Conservation (phyloP, 2,888 invertebrate genomes). For the Glyphotaelius pellucidus region DNA sequence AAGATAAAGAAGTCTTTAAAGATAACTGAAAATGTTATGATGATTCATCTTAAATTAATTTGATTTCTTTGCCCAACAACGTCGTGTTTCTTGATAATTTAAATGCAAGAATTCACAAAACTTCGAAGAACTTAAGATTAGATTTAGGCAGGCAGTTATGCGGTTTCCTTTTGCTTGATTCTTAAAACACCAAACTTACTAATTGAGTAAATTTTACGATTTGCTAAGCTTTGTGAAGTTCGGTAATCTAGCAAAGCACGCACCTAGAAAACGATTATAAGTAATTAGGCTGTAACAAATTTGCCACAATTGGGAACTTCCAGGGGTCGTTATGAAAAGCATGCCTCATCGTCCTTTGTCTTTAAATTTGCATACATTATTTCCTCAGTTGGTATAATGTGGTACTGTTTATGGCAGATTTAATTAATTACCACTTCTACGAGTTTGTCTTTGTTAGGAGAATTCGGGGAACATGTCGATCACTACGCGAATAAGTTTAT, state of each 20-base stretch:
- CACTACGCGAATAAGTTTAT: not conserved
- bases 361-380: conserved; percentile 2
- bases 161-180: not conserved
- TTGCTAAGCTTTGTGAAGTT: not conserved
- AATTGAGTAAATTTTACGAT: conserved; percentile 2
- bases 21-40: not conserved
- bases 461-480: not conserved
- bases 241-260: not conserved
- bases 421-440: not conserved
- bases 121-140: not conserved
- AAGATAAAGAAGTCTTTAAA: not conserved
- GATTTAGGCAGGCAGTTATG: not conserved
- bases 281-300: not conserved
- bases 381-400: not conserved
- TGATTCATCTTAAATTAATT: not conserved
- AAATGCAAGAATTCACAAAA: not conserved
- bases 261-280: not conserved
- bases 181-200: not conserved
- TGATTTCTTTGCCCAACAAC: not conserved
- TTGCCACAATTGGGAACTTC: not conserved
- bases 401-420: not conserved
- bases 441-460: not conserved
- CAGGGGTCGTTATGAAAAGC: not conserved
- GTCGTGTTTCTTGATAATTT: not conserved
- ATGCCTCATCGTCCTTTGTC: conserved; percentile 2